Percentiles rank a stretch among this genome's conserved stretches.
phyloP scores from a whole-genome alignment of 2,797 vertebrate species.

The Paguma larvata region DNA sequence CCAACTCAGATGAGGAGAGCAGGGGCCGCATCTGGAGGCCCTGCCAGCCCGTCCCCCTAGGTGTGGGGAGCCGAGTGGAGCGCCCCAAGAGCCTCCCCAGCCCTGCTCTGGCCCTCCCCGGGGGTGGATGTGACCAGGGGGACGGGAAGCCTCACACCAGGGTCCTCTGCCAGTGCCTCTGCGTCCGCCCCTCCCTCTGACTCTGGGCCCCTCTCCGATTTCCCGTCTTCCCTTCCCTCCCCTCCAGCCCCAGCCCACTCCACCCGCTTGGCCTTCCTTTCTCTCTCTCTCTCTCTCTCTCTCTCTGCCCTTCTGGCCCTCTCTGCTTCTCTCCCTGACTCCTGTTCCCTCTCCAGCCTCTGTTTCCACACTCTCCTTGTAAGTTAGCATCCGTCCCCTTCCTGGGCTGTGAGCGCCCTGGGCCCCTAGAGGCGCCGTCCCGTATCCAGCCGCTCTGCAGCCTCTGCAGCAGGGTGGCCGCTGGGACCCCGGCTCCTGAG shows the following conservation, averaged over 20 bases:
- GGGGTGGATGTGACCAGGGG: constrained; percentile 39
- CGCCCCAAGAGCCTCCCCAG: not conserved
- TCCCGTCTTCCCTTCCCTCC: constrained; percentile 41
- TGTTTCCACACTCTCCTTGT: not conserved
- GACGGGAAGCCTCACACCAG: constrained; percentile 36
- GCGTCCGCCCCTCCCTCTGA: constrained; percentile 70
- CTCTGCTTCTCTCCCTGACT: not conserved
- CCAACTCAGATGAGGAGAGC: not conserved
- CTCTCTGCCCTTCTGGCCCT: not conserved
- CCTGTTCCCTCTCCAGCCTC: not conserved
- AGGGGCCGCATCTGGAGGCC: not conserved
- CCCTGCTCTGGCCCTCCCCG: not conserved
- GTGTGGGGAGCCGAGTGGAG: not conserved
- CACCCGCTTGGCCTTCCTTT: constrained; percentile 24
- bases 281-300: not conserved
- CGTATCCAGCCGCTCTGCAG: not conserved
- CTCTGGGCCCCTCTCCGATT: constrained; percentile 62
- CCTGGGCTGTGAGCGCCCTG: not conserved
- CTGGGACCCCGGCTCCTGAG: not conserved
- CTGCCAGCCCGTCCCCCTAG: not conserved
- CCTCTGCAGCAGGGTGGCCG: too few relatives aligned
- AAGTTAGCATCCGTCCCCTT: not conserved
- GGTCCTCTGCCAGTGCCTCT: constrained; percentile 38
- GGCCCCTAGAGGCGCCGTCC: not conserved
- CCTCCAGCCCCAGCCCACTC: constrained; percentile 63